phyloP scores from a whole-genome alignment of 2,113 vertebrate genomes.

The Silurus meridionalis region DNA sequence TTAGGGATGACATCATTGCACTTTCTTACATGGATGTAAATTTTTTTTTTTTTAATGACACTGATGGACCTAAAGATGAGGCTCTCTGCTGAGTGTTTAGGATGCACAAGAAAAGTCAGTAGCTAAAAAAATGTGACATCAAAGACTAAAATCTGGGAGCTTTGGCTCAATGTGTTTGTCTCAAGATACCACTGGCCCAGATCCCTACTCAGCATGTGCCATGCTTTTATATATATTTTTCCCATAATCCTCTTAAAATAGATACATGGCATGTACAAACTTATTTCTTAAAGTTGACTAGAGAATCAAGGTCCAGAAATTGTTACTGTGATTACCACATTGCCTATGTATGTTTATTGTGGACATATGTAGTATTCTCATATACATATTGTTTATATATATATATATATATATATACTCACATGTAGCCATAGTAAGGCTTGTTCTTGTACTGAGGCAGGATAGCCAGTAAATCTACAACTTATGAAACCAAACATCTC shows the following conservation, averaged over 20 bases:
- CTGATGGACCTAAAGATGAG: not conserved
- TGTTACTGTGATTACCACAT: not conserved
- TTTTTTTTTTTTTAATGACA: not conserved
- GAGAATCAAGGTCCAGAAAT: not conserved
- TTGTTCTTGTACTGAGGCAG: constrained; percentile 96
- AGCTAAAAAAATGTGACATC: constrained; percentile 32
- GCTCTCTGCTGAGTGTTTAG: not conserved
- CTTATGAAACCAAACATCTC: constrained; percentile 99
- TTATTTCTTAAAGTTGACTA: constrained; percentile 23
- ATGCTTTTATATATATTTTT: constrained; percentile 57
- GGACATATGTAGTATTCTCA: not conserved
- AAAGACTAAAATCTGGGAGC: constrained; percentile 26
- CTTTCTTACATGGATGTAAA: not conserved
- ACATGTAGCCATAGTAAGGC: constrained; percentile 98
- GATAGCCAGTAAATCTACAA: constrained; percentile 95
- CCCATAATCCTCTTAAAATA: constrained; percentile 37
- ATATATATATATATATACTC: constrained; percentile 68
- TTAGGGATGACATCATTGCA: not conserved
- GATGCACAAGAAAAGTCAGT: not conserved
- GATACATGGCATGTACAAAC: constrained; percentile 16
- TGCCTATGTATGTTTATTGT: not conserved
- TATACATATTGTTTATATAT: not conserved
- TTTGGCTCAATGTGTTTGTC: constrained; percentile 36
- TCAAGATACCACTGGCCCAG: constrained; percentile 65
- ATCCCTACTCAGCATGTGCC: constrained; percentile 69